Conservation (phyloP, 2,888 invertebrate species). For the Carcina quercana region DNA sequence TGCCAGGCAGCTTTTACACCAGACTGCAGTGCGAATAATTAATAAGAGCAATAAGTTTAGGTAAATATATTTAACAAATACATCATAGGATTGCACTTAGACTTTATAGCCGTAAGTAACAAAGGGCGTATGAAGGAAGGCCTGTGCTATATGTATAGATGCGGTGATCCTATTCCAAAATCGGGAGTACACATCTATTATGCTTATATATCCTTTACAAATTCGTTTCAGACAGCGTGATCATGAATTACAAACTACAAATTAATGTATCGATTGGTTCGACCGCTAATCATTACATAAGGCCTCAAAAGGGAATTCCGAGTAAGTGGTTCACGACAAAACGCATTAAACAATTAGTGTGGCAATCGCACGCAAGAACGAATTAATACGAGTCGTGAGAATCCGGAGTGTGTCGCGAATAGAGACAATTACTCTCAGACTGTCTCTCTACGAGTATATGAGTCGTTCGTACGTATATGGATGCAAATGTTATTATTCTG, state of each 20-base stretch:
- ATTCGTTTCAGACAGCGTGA: neutral
- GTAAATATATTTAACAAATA: too few species aligned
- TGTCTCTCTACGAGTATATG: too few species aligned
- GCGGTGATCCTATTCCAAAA: neutral
- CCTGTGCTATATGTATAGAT: neutral
- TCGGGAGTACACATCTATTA: neutral
- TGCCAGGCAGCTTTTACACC: too few species aligned
- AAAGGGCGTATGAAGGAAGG: too few species aligned
- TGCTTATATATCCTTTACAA: neutral
- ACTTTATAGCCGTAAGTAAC: too few species aligned
- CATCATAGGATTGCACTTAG: too few species aligned
- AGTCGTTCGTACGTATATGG: too few species aligned
- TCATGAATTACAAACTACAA: neutral
- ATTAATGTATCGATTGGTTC: neutral
- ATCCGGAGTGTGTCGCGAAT: constrained; percentile 7
- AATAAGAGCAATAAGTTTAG: too few species aligned
- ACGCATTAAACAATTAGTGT: constrained; percentile 12
- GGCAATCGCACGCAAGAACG: constrained; percentile 8
- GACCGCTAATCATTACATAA: too few species aligned
- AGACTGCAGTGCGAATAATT: too few species aligned
- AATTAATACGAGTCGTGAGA: constrained; percentile 11
- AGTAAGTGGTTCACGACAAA: constrained; percentile 5
- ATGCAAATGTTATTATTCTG: too few species aligned
- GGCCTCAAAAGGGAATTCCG: too few species aligned
- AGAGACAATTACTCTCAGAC: constrained; percentile 8